phyloP scores from a whole-genome alignment of 2,797 vertebrate species.

The Furcifer pardalis region DNA sequence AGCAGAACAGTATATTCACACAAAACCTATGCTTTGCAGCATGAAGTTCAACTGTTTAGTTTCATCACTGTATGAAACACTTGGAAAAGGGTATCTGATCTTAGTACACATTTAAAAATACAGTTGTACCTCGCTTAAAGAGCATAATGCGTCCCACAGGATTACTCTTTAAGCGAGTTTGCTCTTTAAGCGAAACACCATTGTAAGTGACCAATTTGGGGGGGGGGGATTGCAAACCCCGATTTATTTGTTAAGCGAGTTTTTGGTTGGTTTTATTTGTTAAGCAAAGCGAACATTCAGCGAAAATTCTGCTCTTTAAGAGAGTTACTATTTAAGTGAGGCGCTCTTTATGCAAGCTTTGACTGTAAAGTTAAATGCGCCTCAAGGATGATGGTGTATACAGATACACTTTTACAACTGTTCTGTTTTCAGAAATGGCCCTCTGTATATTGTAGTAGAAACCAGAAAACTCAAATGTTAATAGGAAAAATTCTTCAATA shows the following conservation, averaged over 20 bases:
- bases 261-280: no score
- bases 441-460: slow-evolving; percentile 17
- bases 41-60: not conserved
- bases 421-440: not conserved
- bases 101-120: not conserved
- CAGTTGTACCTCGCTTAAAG: no score
- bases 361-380: not conserved
- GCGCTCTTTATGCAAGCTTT: no score
- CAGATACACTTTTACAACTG: not conserved
- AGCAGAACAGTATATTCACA: not conserved
- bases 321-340: no score
- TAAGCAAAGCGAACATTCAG: no score
- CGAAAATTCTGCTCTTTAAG: no score
- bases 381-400: not conserved
- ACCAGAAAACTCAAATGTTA: not conserved
- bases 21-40: not conserved
- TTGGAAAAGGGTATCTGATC: not conserved
- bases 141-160: no score
- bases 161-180: no score
- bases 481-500: slow-evolving; percentile 18
- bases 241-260: no score
- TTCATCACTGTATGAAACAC: not conserved
- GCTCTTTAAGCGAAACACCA: no score
- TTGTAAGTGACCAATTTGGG: no score
- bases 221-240: no score